Evolutionary conservation across 1,140 invertebrate species (phyloP).

Genomic region (Mesaphorura yosii): DNA sequence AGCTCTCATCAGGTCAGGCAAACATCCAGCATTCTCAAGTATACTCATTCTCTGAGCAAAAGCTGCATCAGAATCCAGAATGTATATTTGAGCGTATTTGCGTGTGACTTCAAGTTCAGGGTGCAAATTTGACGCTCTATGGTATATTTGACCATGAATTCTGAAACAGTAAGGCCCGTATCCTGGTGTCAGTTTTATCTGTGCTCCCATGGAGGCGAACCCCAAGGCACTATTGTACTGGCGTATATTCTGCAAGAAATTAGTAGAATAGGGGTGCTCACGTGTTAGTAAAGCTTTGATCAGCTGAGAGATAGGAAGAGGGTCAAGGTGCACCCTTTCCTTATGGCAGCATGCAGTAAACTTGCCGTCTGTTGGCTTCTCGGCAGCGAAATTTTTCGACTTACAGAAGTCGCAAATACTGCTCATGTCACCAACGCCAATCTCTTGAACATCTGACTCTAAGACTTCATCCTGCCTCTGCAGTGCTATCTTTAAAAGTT

Average conservation of each 20-base stretch:
- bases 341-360: constrained; percentile 30
- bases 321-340: constrained; percentile 32
- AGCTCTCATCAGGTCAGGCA: not conserved
- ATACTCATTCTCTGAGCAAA: not conserved
- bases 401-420: not conserved
- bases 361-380: not conserved
- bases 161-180: constrained; percentile 30
- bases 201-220: constrained; percentile 37
- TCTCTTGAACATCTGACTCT: not conserved
- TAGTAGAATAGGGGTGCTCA: constrained; percentile 31
- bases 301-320: constrained; percentile 31
- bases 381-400: not conserved
- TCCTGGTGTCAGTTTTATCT: not conserved
- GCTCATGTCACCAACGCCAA: not conserved
- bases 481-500: too few species aligned
- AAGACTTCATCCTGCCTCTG: too few species aligned
- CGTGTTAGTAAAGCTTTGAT: constrained; percentile 30
- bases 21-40: not conserved
- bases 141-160: constrained; percentile 34
- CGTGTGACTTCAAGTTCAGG: not conserved
- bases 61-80: constrained; percentile 4
- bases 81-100: constrained; percentile 21
- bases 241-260: constrained; percentile 37
- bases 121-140: constrained; percentile 19
- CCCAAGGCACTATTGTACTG: constrained; percentile 38